Evolutionary conservation across 1,140 invertebrate species (phyloP).

Genomic region (Achroia grisella): DNA sequence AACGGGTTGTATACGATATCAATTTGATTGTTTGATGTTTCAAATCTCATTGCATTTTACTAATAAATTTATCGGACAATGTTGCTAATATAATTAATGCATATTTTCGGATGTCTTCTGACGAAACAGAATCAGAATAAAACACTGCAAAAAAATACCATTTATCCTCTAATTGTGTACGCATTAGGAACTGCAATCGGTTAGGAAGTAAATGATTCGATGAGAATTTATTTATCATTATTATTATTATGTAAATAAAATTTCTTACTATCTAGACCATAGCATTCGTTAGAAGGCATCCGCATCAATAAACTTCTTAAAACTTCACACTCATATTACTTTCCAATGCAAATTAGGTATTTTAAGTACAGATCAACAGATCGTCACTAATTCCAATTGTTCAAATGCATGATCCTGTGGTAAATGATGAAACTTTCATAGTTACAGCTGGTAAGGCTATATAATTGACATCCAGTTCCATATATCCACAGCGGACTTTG

Average conservation of each 20-base stretch:
- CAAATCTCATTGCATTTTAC: constrained; percentile 47
- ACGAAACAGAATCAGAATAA: constrained; percentile 42
- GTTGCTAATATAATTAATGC: neutral
- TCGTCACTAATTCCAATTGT: constrained; percentile 46
- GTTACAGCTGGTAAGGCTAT: constrained; percentile 50
- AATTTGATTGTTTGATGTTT: constrained; percentile 32
- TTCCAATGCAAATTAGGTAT: constrained; percentile 39
- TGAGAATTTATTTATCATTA: constrained; percentile 15
- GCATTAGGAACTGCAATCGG: constrained; percentile 63
- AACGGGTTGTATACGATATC: constrained; percentile 32
- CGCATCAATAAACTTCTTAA: constrained; percentile 35
- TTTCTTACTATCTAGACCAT: constrained; percentile 16
- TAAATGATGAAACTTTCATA: constrained; percentile 36
- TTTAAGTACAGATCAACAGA: constrained; percentile 40
- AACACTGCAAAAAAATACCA: constrained; percentile 39
- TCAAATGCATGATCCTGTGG: constrained; percentile 31
- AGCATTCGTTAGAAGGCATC: constrained; percentile 28
- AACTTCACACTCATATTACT: constrained; percentile 37
- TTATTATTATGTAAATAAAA: constrained; percentile 20
- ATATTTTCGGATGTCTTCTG: constrained; percentile 12
- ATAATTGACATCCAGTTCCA: constrained; percentile 61
- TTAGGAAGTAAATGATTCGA: constrained; percentile 42
- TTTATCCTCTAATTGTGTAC: constrained; percentile 41
- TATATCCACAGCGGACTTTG: constrained; percentile 24
- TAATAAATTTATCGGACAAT: neutral